phyloP scores from a whole-genome alignment of 2,797 vertebrate species.

The Ctenopoma multispine region DNA sequence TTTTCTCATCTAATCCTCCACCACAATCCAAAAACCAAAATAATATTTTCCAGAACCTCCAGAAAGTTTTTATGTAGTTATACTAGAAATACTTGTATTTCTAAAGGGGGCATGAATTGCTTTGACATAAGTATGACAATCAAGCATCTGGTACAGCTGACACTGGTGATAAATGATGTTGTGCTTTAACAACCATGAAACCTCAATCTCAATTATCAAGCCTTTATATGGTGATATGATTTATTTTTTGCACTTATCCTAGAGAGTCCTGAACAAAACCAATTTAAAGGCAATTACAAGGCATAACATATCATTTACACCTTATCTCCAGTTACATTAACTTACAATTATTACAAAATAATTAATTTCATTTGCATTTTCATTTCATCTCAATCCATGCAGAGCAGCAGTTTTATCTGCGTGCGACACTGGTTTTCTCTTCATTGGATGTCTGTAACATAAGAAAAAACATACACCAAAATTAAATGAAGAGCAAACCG shows the following conservation, averaged over 20 bases:
- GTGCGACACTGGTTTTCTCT: slow-evolving; percentile 25
- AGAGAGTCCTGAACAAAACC: slow-evolving; percentile 34
- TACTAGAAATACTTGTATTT: slow-evolving; percentile 6
- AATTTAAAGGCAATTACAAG: slow-evolving; percentile 52
- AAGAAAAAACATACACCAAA: slow-evolving; percentile 16
- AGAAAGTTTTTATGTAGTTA: background rate
- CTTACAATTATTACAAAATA: slow-evolving; percentile 24
- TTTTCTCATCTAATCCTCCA: background rate
- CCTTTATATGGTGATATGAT: background rate
- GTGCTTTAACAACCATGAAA: slow-evolving; percentile 15
- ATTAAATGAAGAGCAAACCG: slow-evolving; percentile 22
- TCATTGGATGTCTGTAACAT: slow-evolving; percentile 16
- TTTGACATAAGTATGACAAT: slow-evolving; percentile 18
- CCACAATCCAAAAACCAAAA: background rate
- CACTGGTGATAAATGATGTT: slow-evolving; percentile 5
- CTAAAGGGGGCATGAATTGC: background rate
- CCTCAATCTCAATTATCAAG: slow-evolving; percentile 16
- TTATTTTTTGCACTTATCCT: slow-evolving; percentile 7
- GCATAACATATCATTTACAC: slow-evolving; percentile 23
- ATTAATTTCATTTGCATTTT: slow-evolving; percentile 55
- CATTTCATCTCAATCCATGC: slow-evolving; percentile 31
- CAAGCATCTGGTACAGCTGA: background rate
- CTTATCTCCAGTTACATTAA: slow-evolving; percentile 48
- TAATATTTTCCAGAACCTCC: background rate
- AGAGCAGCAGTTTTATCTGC: slow-evolving; percentile 33